A percentile compares a stretch with the other conserved stretches of the same genome.
Evolutionary conservation across 2,888 invertebrate species (phyloP).

Genomic region (Ditula angustiorana): DNA sequence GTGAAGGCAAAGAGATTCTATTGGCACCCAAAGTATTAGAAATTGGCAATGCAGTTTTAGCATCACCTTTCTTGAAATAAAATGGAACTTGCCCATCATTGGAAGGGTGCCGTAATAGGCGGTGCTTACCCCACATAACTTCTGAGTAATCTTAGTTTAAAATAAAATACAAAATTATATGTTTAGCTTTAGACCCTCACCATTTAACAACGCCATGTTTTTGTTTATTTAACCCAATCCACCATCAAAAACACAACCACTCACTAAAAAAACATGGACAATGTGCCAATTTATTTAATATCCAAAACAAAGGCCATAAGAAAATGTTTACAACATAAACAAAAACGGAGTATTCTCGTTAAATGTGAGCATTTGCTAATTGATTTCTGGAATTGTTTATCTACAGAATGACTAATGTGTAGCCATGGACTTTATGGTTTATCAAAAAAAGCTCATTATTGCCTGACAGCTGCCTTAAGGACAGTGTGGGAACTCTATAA

Average conservation of each 20-base stretch:
- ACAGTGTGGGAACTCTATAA: slow-evolving; percentile 18
- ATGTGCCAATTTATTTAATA: slow-evolving; percentile 13
- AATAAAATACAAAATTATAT: not conserved
- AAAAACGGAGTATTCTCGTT: slow-evolving; percentile 18
- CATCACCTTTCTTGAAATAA: too few relatives aligned
- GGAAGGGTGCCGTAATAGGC: too few relatives aligned
- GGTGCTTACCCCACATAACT: too few relatives aligned
- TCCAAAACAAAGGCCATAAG: slow-evolving; percentile 17
- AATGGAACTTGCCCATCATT: too few relatives aligned
- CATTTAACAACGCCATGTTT: not conserved
- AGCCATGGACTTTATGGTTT: not conserved
- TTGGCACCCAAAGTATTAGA: too few relatives aligned
- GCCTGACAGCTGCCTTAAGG: not conserved
- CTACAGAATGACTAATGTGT: slow-evolving; percentile 19
- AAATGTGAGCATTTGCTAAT: slow-evolving; percentile 51
- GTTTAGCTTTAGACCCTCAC: not conserved
- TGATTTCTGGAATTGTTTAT: slow-evolving; percentile 50
- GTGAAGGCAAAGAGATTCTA: too few relatives aligned
- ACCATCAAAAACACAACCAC: not conserved
- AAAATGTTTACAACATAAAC: slow-evolving; percentile 42
- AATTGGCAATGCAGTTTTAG: too few relatives aligned
- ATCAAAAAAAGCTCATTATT: not conserved
- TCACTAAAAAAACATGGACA: not conserved
- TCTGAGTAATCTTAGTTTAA: too few relatives aligned
- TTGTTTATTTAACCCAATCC: too few relatives aligned